Percentiles rank a stretch among this genome's conserved stretches.
Conservation (phyloP, 2,113 vertebrate species). For the Sorex fumeus region DNA sequence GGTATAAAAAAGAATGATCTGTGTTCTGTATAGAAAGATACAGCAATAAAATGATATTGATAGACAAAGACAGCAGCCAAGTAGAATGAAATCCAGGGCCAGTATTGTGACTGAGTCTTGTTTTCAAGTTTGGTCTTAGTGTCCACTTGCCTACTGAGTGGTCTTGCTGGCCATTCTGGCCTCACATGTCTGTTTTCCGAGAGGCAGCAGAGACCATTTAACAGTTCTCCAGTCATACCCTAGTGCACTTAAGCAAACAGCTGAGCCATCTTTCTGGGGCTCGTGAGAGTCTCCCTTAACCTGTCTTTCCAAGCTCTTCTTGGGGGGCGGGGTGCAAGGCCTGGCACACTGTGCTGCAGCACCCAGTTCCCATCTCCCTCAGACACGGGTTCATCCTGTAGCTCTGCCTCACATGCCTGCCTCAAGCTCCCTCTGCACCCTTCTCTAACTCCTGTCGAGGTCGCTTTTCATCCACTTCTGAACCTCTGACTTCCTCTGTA, state of each 20-base stretch:
- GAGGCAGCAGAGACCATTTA: not conserved
- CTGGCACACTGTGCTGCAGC: no score
- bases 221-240: not conserved
- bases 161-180: not conserved
- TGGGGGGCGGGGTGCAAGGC: accelerated
- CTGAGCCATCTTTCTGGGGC: not conserved
- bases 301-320: not conserved
- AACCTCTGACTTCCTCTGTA: not conserved
- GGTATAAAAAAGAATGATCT: no score
- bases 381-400: not conserved
- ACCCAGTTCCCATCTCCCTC: no score
- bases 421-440: not conserved
- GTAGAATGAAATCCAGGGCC: not conserved
- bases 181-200: not conserved
- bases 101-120: constrained; percentile 17
- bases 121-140: not conserved
- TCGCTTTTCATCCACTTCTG: not conserved
- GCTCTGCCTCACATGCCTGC: not conserved
- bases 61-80: no score
- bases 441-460: not conserved
- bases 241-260: not conserved
- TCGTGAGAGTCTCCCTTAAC: not conserved
- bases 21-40: no score
- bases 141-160: not conserved
- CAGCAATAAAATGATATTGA: no score